phyloP scores from a whole-genome alignment of 2,888 invertebrate genomes.

The Candidula unifasciata region DNA sequence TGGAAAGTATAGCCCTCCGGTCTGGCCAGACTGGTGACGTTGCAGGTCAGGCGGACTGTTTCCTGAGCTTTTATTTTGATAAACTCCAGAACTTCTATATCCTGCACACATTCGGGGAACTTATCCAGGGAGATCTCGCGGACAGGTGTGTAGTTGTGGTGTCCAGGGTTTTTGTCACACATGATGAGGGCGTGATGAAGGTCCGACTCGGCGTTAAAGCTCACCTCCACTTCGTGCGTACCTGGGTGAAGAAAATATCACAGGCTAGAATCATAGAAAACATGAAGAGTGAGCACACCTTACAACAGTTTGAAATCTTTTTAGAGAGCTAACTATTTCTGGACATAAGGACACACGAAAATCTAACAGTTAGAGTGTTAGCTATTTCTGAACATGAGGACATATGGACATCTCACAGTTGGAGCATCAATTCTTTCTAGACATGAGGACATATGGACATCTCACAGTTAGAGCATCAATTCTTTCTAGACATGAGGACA shows the following conservation, averaged over 20 bases:
- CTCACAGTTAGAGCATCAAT: too few species aligned
- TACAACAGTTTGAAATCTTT: too few species aligned
- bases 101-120: background rate
- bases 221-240: background rate
- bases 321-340: too few species aligned
- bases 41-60: background rate
- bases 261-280: too few species aligned
- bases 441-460: too few species aligned
- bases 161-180: constrained; percentile 29
- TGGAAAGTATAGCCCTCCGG: constrained; percentile 11
- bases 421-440: too few species aligned
- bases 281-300: too few species aligned
- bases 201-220: constrained; percentile 29
- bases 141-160: background rate
- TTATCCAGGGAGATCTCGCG: background rate
- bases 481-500: too few species aligned
- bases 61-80: constrained; percentile 1
- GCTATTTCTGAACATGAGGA: too few species aligned
- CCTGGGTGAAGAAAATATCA: background rate
- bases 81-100: background rate
- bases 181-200: background rate
- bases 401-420: too few species aligned
- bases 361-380: too few species aligned
- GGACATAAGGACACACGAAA: too few species aligned
- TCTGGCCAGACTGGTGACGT: background rate